Base-by-base conservation (phyloP, 2,113 vertebrate species). In the Edolisoma coerulescens region DNA sequence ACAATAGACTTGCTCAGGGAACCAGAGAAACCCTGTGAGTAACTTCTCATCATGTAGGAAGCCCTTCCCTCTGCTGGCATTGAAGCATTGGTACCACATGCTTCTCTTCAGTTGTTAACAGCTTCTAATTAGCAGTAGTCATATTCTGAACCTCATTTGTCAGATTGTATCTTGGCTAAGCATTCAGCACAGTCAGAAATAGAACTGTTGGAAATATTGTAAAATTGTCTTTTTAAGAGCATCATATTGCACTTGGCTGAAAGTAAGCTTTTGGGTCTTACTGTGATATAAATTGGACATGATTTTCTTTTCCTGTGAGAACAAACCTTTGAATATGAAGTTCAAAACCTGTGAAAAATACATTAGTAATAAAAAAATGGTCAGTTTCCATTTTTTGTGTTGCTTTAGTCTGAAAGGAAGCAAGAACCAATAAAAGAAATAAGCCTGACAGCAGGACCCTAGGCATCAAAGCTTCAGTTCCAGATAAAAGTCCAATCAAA, bases 61-160 rank as follows among this genome's bases (percentile, higher is more conserved):
- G 77, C 78, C 78, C 94, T 94, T 52, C 89, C 92, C 73, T 84
- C 64, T 95, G 52, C 8, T 94, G 95, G 92, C 95, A 88, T n/a
- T 44, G 91, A 82, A 94, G 81, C 77, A 60, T 7, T 49, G 52
- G 91, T 96, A 78, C 96, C 93, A 35, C 53, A 15, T 93, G 96
- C 82, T 92, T 95, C 85, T 95, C 96, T 89, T 96, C 83, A 94
- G 71, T 87, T 95, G 93, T 96, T 95, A 97, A 95, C 95, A 96
- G 94, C 95, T 97, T 80, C 90, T 98, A 97, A 97, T 98, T 97
- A 98, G 85, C 87, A 83, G 95, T 93, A 96, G 74, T 87, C 83
- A 52, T 96, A 95, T 95, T 87, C 93, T 44, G 49, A 96, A 96
- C 69, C 87, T 93, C 81, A 86, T 92, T 89, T 24, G 63, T 97